Evolutionary conservation across 2,113 vertebrate genomes (phyloP), one percentile per base, ranked within the genome.

Genomic region (Pygoscelis adeliae): DNA sequence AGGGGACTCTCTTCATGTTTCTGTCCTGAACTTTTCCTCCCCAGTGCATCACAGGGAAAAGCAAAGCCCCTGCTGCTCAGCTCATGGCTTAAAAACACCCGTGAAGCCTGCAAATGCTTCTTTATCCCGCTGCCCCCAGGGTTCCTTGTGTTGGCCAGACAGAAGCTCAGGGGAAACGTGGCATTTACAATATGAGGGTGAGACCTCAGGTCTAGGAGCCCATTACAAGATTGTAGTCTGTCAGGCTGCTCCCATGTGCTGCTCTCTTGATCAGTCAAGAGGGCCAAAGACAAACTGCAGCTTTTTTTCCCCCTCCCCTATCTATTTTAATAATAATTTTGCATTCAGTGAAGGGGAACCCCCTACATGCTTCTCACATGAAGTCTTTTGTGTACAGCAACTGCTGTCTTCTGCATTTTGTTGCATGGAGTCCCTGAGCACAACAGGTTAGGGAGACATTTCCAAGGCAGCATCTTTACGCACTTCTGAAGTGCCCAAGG

Each of bases 191-290:
- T 0, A 1, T 0, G 12, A 26, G 30, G 29, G 59, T 5, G 59
- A 63, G 61, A 27, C 15, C 47, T 25, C 3, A 0, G 38, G 13
- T 49, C n/a, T 19, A 4, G 62, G 62, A 65, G 62, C 29, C 1
- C 0, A 0, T 10, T 5, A 5, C 14, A 17, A 6, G 50, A 2
- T 34, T 6, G 30, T 2, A 1, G 40, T 9, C 34, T 3, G 13
- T 14, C 22, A 2, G 56, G 71, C 71, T 69, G 56, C 40, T 36
- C 59, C 27, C 13, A 1, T 5, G 38, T 40, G 73, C 58, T 0
- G 0, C 7, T 2, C 58, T 9, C 22, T 5, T 36, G 6, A 26
- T 10, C 26, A 29, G 38, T 26, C 17, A 8, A 11, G 29, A 9
- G 8, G 26, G 18, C 13, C 38, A 9, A 26, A 56, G 74, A 9